Base-by-base conservation (phyloP, 2,797 vertebrate species). In the Bucorvus abyssinicus region DNA sequence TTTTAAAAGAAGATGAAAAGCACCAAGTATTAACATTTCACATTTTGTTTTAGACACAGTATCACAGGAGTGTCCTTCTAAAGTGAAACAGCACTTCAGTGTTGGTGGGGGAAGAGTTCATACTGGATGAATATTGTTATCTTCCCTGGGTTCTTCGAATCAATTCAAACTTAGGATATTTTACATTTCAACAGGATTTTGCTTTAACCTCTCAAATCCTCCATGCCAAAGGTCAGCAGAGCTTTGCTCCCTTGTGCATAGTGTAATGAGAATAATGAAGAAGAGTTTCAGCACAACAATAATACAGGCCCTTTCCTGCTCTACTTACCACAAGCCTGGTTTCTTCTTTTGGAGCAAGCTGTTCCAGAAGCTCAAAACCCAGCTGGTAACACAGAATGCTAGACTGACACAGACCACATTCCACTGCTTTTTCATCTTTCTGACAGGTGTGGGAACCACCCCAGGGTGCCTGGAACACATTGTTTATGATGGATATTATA, bases 301-400 rank as follows among this genome's bases (percentile, higher is more conserved):
- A 87, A 26, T 5, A 40, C 1, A 86, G 55, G 12, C 12, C 20
- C 10, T 26, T 84, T 77, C 42, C 77, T 88, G 50, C n/a, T 82
- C 38, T 59, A 91, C 98, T 99, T 98, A 99, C 99, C 99, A 99
- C 99, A 87, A 99, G 98, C 45, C 98, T 98, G 87, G 99, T 99
- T 97, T 99, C 99, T 89, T 99, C 99, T 92, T 98, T 98, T 49
- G 99, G 99, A 89, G 99, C 99, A 91, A 99, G 97, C 95, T 99
- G 98, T 97, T 99, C 98, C 93, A 99, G 98, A 73, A 99, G 98
- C 89, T 99, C 99, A 96, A 99, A 99, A 92, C 99, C 99, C 97
- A 99, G 98, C 97, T 99, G 99, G 97, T 99, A 99, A 97, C 99
- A 99, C 85, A 99, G 98, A 97, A 99, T 99, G 96, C 99, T 99